Base-by-base conservation (phyloP, 2,113 vertebrate genomes). In the Asarcornis scutulata region DNA sequence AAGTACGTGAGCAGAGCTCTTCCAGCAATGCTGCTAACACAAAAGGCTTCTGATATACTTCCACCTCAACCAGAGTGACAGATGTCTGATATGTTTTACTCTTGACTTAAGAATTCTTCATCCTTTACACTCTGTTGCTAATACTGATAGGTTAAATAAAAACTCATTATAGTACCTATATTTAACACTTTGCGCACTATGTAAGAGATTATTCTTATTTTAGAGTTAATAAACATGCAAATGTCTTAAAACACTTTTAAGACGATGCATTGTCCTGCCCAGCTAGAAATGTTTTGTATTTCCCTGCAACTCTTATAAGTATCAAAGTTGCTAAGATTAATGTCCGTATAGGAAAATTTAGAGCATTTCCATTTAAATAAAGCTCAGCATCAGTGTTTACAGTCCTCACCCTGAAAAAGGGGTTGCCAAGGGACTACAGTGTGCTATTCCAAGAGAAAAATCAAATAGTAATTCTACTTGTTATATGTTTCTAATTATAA, bases 391-490 rank as follows among this genome's bases (percentile, higher is more conserved):
- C 90, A 88, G 23, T 2, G 4, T 59, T 36, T 83, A 40, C 50
- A 77, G 74, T 58, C 44, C 75, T 88, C 72, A 76, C 67, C 15
- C 81, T 75, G 76, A 81, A 95, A 96, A 95, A 64, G 68, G 81
- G 89, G 73, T 95, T 96, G 71, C 67, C 77, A 96, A 68, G 40
- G 95, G 81, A 95, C 93, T 92, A 94, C 7, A 89, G 42, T 38
- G n/a, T 82, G 68, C 40, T 75, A 27, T 68, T 91, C 50, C 73
- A 85, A 85, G 66, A 88, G 56, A 86, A 95, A 85, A 92, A 95
- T 34, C 17, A 75, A 84, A 89, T 4, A 76, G 11, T 10, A 77
- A 56, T 74, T 86, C 66, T 50, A 40, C 34, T 46, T 73, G 21
- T 53, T 82, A 6, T 17, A 81, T 60, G 15, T 66, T 85, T 50